Evolutionary conservation across 2,888 invertebrate species (phyloP).

Genomic region (Sphaerophoria rueppellii): DNA sequence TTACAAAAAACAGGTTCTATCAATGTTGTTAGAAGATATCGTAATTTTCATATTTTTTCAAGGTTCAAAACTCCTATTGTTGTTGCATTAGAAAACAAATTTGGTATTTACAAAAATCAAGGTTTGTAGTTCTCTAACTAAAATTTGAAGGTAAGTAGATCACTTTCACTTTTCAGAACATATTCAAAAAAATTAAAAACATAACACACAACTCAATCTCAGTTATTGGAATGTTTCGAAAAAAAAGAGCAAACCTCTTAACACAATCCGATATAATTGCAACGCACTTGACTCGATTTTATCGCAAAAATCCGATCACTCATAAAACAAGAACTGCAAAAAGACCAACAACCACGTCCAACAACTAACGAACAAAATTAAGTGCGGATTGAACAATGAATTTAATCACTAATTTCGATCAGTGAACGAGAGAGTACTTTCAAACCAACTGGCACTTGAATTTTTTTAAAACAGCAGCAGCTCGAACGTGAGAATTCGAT

Average conservation of each 20-base stretch:
- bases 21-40: too few relatives aligned
- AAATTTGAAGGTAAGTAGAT: too few relatives aligned
- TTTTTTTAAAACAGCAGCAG: neutral
- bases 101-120: too few relatives aligned
- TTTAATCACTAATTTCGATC: constrained; percentile 69
- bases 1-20: too few relatives aligned
- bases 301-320: constrained; percentile 52
- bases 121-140: too few relatives aligned
- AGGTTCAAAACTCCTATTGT: too few relatives aligned
- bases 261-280: constrained; percentile 60
- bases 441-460: constrained; percentile 37
- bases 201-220: neutral
- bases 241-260: constrained; percentile 38
- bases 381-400: constrained; percentile 63
- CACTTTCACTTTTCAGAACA: neutral
- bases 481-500: constrained; percentile 68
- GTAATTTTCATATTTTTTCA: too few relatives aligned
- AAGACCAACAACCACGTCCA: constrained; percentile 45
- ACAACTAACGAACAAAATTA: constrained; percentile 38
- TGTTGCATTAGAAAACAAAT: too few relatives aligned
- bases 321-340: constrained; percentile 40
- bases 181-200: neutral
- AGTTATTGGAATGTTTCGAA: constrained; percentile 35
- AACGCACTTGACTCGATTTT: constrained; percentile 65
- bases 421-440: neutral